These are phyloP conservation scores for Sebastes aleutianus DNA, from an alignment of 2,797 vertebrate species.

Conservation along the genomic window DNA sequence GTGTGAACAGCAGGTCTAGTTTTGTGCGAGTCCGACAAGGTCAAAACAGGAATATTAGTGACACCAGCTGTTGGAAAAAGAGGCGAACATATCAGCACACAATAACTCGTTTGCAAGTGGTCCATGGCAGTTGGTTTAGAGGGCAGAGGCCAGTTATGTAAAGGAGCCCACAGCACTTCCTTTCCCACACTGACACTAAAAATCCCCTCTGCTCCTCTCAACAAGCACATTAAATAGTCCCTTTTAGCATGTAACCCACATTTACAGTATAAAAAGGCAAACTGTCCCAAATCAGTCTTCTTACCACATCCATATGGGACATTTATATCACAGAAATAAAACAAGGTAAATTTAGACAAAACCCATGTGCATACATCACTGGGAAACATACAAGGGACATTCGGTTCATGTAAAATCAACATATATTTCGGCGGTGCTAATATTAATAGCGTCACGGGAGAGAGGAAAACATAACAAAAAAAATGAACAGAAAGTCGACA, in stretches of 20 bases:
- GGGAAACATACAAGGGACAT: conserved; percentile 18
- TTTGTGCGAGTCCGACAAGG: conserved; percentile 30
- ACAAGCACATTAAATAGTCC: conserved; percentile 33
- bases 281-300: conserved; percentile 42
- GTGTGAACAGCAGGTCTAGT: neutral
- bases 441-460: conserved; percentile 21
- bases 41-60: conserved; percentile 27
- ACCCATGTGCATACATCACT: neutral
- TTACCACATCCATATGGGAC: conserved; percentile 38
- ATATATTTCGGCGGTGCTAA: conserved; percentile 6
- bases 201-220: conserved; percentile 38
- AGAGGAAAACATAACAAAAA: conserved; percentile 13
- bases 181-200: conserved; percentile 60
- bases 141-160: conserved; percentile 62
- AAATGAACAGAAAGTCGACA: conserved; percentile 33
- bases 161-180: conserved; percentile 56
- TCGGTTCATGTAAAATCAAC: conserved; percentile 23
- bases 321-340: conserved; percentile 27
- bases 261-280: conserved; percentile 43
- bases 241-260: conserved; percentile 53
- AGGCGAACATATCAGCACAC: conserved; percentile 32
- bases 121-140: conserved; percentile 46
- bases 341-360: conserved; percentile 31
- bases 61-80: conserved; percentile 57
- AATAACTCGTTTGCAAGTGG: conserved; percentile 38